Percentiles rank a stretch among this genome's conserved stretches.
These are phyloP conservation scores for Meiosimyza platycephala DNA, from an alignment of 2,888 invertebrate species.

Conservation along the genomic window DNA sequence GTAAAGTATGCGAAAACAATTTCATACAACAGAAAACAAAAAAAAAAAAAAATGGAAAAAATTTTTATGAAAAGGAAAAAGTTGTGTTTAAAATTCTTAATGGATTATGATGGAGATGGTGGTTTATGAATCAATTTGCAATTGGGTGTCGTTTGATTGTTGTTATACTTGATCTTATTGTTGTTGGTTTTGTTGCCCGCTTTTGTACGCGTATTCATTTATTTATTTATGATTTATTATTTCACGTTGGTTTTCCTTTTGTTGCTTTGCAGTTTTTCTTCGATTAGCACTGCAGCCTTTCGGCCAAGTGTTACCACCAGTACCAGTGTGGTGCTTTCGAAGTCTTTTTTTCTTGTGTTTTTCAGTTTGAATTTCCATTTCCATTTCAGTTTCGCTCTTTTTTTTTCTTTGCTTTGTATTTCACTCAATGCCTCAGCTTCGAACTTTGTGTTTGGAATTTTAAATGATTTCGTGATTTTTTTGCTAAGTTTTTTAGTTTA, in stretches of 20 bases:
- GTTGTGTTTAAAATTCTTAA: slow-evolving; percentile 25
- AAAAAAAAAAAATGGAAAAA: neutral
- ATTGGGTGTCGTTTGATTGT: slow-evolving; percentile 8
- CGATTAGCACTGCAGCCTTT: neutral
- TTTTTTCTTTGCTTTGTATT: slow-evolving; percentile 11
- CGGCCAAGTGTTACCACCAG: too few relatives aligned
- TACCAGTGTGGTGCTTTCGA: too few relatives aligned
- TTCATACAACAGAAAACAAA: neutral
- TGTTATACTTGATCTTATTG: neutral
- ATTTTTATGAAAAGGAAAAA: slow-evolving; percentile 1
- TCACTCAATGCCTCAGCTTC: slow-evolving; percentile 24
- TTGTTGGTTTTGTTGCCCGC: neutral
- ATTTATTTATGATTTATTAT: slow-evolving; percentile 5
- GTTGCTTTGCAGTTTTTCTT: neutral
- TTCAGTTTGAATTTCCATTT: slow-evolving; percentile 10
- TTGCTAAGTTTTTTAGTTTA: slow-evolving; percentile 4
- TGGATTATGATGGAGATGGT: slow-evolving; percentile 4
- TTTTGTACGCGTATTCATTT: neutral
- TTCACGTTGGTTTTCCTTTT: neutral
- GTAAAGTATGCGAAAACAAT: neutral
- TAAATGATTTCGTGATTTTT: slow-evolving; percentile 49
- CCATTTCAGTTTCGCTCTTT: neutral
- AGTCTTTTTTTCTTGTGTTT: too few relatives aligned
- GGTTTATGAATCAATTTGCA: slow-evolving; percentile 29
- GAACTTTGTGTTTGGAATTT: slow-evolving; percentile 48